Evolutionary conservation across 2,797 vertebrate species (phyloP).

Genomic region (Poeciliopsis infans): DNA sequence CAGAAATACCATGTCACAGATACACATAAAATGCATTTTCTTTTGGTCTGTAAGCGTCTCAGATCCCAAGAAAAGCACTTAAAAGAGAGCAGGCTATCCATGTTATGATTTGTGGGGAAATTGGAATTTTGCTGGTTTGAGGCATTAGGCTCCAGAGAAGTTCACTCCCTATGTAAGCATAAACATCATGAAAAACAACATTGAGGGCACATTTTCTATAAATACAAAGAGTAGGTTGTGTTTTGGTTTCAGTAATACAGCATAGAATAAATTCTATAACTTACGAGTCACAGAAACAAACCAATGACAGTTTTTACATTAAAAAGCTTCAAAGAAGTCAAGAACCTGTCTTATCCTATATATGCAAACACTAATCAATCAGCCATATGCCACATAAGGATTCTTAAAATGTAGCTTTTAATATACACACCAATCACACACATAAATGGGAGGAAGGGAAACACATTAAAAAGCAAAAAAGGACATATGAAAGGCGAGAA

Average conservation of each 20-base stretch:
- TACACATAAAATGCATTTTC: slow-evolving; percentile 34
- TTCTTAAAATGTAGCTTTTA: slow-evolving; percentile 57
- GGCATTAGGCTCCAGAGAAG: slow-evolving; percentile 26
- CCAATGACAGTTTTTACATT: slow-evolving; percentile 4
- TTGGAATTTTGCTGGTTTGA: slow-evolving; percentile 22
- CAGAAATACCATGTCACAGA: slow-evolving; percentile 50
- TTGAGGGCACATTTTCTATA: not conserved
- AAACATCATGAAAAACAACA: slow-evolving; percentile 2
- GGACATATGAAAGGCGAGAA: slow-evolving; percentile 73
- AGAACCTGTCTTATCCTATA: not conserved
- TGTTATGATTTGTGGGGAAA: slow-evolving; percentile 38
- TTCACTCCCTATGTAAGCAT: slow-evolving; percentile 20
- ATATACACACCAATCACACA: not conserved
- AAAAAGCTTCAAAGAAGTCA: slow-evolving; percentile 14
- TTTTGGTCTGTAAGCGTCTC: slow-evolving; percentile 47
- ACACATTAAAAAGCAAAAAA: slow-evolving; percentile 63
- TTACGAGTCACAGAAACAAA: not conserved
- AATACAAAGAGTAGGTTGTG: not conserved
- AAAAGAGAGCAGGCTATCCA: slow-evolving; percentile 45
- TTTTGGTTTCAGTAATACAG: not conserved
- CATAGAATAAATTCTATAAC: not conserved
- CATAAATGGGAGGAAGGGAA: slow-evolving; percentile 8
- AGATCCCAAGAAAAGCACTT: slow-evolving; percentile 44
- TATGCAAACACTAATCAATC: slow-evolving; percentile 38
- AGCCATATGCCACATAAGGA: slow-evolving; percentile 57